A percentile compares a stretch with the other conserved stretches of the same genome.
These are phyloP conservation scores for Rhinatrema bivittatum DNA, from an alignment of 2,797 vertebrate genomes.

Conservation along the genomic window DNA sequence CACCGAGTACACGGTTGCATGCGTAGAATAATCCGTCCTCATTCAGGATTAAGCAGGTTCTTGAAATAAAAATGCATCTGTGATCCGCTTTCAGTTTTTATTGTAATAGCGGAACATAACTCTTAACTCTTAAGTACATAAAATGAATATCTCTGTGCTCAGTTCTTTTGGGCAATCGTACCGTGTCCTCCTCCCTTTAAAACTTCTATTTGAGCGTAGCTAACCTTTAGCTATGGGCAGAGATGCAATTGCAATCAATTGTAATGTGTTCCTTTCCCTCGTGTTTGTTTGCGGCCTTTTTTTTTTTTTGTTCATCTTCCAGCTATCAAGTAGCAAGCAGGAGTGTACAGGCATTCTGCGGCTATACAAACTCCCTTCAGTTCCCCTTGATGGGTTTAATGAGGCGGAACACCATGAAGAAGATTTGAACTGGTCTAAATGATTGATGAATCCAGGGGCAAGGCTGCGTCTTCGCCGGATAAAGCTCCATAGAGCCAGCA, in stretches of 20 bases:
- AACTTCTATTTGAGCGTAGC: too few relatives aligned
- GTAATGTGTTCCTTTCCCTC: not conserved
- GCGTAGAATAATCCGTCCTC: too few relatives aligned
- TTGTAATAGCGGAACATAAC: too few relatives aligned
- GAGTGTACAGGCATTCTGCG: slow-evolving; percentile 54
- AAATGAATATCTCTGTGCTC: too few relatives aligned
- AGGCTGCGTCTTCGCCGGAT: slow-evolving; percentile 85
- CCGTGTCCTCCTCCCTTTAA: too few relatives aligned
- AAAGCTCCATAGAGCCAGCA: slow-evolving; percentile 87
- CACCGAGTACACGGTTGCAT: too few relatives aligned
- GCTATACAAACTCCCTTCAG: slow-evolving; percentile 54
- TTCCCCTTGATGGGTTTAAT: slow-evolving; percentile 78
- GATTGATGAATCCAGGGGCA: slow-evolving; percentile 98
- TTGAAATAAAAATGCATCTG: too few relatives aligned
- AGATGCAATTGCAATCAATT: not conserved
- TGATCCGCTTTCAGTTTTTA: too few relatives aligned
- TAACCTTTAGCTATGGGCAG: too few relatives aligned
- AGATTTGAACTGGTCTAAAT: slow-evolving; percentile 84
- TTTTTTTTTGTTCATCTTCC: slow-evolving; percentile 3
- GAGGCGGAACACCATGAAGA: slow-evolving; percentile 80
- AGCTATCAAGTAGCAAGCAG: slow-evolving; percentile 7
- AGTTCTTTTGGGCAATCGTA: too few relatives aligned
- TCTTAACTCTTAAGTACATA: too few relatives aligned
- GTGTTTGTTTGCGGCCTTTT: slow-evolving; percentile 6
- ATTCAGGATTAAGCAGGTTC: too few relatives aligned